These are phyloP conservation scores for Diogma glabrata DNA, from an alignment of 2,888 invertebrate genomes.

Conservation along the genomic window DNA sequence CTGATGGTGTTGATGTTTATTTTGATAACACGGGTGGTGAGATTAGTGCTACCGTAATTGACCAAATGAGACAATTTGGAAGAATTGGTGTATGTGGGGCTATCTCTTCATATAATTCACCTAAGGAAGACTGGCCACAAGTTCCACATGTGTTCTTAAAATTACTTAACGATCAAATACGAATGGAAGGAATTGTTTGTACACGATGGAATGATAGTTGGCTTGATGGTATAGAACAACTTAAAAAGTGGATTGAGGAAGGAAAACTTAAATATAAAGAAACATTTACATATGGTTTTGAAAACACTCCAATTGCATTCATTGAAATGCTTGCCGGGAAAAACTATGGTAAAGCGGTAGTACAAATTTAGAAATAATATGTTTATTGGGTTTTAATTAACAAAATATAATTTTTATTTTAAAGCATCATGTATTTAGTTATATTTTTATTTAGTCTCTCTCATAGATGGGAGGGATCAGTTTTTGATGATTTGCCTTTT, in stretches of 20 bases:
- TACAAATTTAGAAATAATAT: constrained; percentile 46
- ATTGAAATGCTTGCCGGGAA: constrained; percentile 50
- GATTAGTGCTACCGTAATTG: constrained; percentile 44
- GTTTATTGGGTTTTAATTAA: no score
- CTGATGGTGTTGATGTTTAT: constrained; percentile 62
- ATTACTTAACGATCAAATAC: constrained; percentile 45
- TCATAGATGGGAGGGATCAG: no score
- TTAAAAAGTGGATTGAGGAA: constrained; percentile 51
- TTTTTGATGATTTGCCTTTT: no score
- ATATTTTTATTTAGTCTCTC: no score
- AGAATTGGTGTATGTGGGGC: constrained; percentile 53
- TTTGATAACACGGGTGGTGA: constrained; percentile 66
- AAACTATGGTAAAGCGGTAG: constrained; percentile 59
- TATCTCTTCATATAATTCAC: constrained; percentile 50
- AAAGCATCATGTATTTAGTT: no score
- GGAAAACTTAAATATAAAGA: constrained; percentile 60
- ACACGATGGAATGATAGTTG: constrained; percentile 46
- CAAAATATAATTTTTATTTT: no score
- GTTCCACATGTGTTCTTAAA: constrained; percentile 39
- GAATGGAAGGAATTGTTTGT: constrained; percentile 42
- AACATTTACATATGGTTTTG: constrained; percentile 58
- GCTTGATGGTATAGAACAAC: constrained; percentile 50
- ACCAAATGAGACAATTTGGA: constrained; percentile 49
- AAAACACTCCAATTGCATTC: constrained; percentile 59
- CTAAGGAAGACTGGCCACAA: constrained; percentile 20